Conservation (phyloP, 2,797 vertebrate genomes). For the Intellagama lesueurii region DNA sequence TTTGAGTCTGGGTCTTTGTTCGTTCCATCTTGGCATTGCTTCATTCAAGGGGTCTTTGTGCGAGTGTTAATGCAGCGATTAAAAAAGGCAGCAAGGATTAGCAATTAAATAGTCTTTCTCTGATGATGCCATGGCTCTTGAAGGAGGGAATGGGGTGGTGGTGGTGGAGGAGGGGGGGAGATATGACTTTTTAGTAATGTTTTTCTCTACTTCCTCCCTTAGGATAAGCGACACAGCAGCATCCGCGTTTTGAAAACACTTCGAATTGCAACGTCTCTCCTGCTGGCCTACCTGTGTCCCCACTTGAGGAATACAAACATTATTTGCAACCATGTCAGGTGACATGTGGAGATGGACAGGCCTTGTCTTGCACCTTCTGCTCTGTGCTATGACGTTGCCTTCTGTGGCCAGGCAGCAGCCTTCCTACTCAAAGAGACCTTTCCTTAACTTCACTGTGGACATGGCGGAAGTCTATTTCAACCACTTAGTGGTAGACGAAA, state of each 20-base stretch:
- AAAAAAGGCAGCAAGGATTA: constrained; percentile 68
- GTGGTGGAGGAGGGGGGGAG: constrained; percentile 38
- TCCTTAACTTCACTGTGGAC: constrained; percentile 87
- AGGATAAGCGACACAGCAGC: constrained; percentile 83
- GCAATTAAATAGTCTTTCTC: constrained; percentile 60
- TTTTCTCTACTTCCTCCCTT: constrained; percentile 59
- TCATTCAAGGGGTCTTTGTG: constrained; percentile 65
- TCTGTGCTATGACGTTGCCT: constrained; percentile 80
- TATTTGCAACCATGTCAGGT: constrained; percentile 67
- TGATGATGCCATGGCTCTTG: constrained; percentile 64
- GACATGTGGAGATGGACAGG: constrained; percentile 88
- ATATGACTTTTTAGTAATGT: constrained; percentile 63
- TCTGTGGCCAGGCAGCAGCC: constrained; percentile 72
- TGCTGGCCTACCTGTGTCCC: constrained; percentile 40
- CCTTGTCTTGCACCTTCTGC: constrained; percentile 85
- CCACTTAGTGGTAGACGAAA: constrained; percentile 94
- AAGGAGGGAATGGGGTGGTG: constrained; percentile 46
- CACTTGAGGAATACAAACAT: constrained; percentile 64
- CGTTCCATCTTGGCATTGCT: constrained; percentile 39
- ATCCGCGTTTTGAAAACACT: constrained; percentile 77
- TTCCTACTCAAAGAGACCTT: constrained; percentile 81
- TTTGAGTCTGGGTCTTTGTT: constrained; percentile 6
- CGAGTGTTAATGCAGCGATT: constrained; percentile 51
- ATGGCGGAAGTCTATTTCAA: constrained; percentile 92
- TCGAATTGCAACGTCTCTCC: constrained; percentile 65